Conservation (phyloP, 2,113 vertebrate species). For the Pristiophorus japonicus region DNA sequence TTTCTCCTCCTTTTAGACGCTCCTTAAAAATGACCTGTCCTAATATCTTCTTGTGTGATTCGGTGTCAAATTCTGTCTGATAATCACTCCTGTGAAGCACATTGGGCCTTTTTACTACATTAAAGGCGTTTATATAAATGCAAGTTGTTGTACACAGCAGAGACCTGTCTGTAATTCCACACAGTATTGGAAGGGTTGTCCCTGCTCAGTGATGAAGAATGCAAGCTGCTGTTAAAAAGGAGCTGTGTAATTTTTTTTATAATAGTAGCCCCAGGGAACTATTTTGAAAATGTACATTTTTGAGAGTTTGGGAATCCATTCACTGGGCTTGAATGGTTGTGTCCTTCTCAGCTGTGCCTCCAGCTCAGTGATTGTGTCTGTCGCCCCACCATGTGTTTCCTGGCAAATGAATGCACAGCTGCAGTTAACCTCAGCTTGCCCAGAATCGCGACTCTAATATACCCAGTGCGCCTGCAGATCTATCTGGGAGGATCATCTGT, state of each 20-base stretch:
- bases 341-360: background rate
- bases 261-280: background rate
- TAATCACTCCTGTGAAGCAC: background rate
- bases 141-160: background rate
- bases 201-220: background rate
- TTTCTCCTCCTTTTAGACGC: background rate
- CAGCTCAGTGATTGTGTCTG: background rate
- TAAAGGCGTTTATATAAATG: no score
- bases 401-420: constrained; percentile 3
- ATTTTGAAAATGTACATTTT: constrained; percentile 9
- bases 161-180: background rate
- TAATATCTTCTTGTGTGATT: background rate
- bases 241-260: background rate
- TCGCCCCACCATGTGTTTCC: background rate
- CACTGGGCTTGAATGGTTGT: background rate
- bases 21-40: background rate
- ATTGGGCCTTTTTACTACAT: background rate
- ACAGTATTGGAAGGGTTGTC: background rate
- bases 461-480: background rate
- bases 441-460: background rate
- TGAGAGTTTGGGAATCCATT: background rate
- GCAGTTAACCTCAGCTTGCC: constrained; percentile 17
- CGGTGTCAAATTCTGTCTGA: background rate
- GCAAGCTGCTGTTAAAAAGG: background rate
- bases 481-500: background rate